Base-by-base conservation (phyloP, 2,113 vertebrate genomes). In the Melanotaenia duboulayi region DNA sequence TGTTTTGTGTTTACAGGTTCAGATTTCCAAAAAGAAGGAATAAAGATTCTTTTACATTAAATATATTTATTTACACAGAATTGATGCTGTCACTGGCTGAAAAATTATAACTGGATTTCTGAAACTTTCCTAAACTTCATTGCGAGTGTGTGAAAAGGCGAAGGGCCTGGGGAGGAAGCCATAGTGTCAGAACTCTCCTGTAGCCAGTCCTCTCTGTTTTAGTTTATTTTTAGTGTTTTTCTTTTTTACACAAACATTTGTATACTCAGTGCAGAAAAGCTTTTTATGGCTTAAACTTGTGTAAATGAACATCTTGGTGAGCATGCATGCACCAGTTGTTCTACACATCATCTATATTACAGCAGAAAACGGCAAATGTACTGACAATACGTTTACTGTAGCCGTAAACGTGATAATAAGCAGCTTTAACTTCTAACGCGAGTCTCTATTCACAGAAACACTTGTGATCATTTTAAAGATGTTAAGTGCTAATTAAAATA, bases 261-360 rank as follows among this genome's bases (percentile, higher is more conserved):
- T 75, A 54, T 23, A 68, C 46, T 76, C 61, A 87, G 87, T 86
- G 86, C 85, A 85, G 44, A 74, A 56, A 42, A 10, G 23, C 11
- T 24, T 78, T 86, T 68, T 88, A 86, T 91, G 90, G 90, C 87
- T 92, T 90, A 70, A 77, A 59, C 44, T 68, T 80, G 73, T 84
- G 81, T 85, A 68, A 78, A 62, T 65, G 48, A 79, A 49, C 42
- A 42, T 39, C 20, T 62, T 55, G 80, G 88, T 82, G 78, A 74
- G 39, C 66, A 86, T 81, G 73, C 82, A 78, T 72, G 65, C 76
- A 78, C 58, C 83, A 62, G 3, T 46, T 72, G 71, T 77, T 67
- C 63, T 58, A 76, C 44, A 85, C 74, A 56, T 63, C 0, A 77
- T 66, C 66, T 88, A 83, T 74, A 54, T 62, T 80, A 86, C 80